Conservation (phyloP, 1,140 invertebrate genomes). For the Ips typographus region DNA sequence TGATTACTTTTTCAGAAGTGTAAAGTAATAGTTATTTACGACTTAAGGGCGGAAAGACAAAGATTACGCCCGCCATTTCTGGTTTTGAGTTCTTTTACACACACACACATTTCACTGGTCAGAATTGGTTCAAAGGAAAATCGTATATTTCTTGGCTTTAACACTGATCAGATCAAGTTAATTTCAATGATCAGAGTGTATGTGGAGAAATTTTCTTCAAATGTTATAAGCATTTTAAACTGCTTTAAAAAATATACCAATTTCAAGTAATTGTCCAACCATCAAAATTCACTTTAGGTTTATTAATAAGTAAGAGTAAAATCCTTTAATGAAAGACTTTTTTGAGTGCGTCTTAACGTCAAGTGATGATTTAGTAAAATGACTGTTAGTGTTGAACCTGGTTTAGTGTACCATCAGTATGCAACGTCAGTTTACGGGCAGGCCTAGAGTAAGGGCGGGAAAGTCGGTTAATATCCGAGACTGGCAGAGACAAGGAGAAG, state of each 20-base stretch:
- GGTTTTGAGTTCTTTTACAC: too few species aligned
- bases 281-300: background rate
- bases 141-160: too few species aligned
- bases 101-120: too few species aligned
- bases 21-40: too few species aligned
- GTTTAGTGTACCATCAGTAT: conserved; percentile 17
- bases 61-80: too few species aligned
- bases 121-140: too few species aligned
- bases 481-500: conserved; percentile 49
- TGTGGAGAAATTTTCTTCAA: too few species aligned
- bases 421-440: conserved; percentile 13
- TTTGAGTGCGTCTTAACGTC: background rate
- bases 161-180: too few species aligned
- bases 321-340: background rate
- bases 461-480: conserved; percentile 45
- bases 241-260: background rate
- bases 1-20: too few species aligned
- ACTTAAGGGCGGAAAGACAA: too few species aligned
- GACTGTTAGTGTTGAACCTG: conserved; percentile 20
- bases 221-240: too few species aligned
- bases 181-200: too few species aligned
- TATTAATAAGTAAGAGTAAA: background rate
- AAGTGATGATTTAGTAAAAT: conserved; percentile 26
- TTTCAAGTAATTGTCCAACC: background rate
- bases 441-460: conserved; percentile 42